These are phyloP conservation scores for Oscheius sp. DNA, from an alignment of 1,140 invertebrate genomes.

Conservation along the genomic window DNA sequence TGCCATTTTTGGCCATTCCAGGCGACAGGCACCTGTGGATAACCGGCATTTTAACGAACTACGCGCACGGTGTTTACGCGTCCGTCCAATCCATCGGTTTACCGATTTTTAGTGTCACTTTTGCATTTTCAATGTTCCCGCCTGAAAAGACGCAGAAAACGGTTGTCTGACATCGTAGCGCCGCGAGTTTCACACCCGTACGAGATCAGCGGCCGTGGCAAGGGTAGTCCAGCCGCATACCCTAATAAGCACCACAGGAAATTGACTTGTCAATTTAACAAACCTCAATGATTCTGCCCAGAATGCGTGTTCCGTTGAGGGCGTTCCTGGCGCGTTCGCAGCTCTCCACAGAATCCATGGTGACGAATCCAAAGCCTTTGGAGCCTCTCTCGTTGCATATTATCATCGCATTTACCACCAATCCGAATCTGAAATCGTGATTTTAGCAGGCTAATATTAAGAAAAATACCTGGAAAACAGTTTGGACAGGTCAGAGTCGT, in stretches of 20 bases:
- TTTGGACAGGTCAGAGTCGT: constrained; percentile 4
- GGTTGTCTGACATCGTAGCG: neutral
- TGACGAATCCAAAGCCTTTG: constrained; percentile 32
- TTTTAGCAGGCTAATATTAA: neutral
- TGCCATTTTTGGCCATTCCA: too few species aligned
- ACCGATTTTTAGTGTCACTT: neutral
- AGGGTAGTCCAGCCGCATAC: neutral
- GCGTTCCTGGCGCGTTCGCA: constrained; percentile 16
- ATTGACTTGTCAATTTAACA: neutral
- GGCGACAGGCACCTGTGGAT: too few species aligned
- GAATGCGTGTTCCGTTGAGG: constrained; percentile 20
- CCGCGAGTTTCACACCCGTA: neutral
- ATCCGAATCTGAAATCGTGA: constrained; percentile 18
- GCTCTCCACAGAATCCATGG: constrained; percentile 17
- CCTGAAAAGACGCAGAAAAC: too few species aligned
- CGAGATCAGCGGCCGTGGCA: neutral
- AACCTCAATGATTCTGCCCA: constrained; percentile 30
- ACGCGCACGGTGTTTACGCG: too few species aligned
- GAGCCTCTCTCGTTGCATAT: constrained; percentile 26
- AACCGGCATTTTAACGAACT: too few species aligned
- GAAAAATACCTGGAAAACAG: constrained; percentile 2
- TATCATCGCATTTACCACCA: constrained; percentile 14
- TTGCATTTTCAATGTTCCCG: too few species aligned
- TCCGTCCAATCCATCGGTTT: neutral
- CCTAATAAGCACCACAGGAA: neutral